Conservation (phyloP, 1,140 invertebrate genomes). For the Drosophila suzukii region DNA sequence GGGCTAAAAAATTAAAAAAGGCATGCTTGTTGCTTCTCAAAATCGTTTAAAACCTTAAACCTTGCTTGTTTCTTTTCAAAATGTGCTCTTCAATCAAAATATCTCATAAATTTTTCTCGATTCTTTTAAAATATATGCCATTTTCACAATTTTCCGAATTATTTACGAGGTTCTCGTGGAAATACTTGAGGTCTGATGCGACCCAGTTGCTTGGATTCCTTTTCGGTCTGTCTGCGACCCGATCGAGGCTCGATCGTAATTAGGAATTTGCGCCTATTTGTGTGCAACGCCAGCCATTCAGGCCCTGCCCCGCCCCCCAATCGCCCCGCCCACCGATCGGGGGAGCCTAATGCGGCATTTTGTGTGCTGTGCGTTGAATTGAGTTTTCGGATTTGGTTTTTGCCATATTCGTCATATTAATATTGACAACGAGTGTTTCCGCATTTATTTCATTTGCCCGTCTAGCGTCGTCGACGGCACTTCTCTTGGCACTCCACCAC, state of each 20-base stretch:
- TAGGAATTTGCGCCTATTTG: constrained; percentile 68
- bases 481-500: constrained; percentile 22
- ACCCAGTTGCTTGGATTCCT: constrained; percentile 42
- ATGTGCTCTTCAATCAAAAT: background rate
- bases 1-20: no score
- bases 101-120: background rate
- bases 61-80: background rate
- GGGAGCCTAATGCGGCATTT: constrained; percentile 73
- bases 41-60: no score
- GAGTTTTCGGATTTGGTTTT: constrained; percentile 80
- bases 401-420: constrained; percentile 82
- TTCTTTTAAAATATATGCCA: background rate
- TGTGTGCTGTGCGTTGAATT: constrained; percentile 79
- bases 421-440: constrained; percentile 81
- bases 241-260: constrained; percentile 38
- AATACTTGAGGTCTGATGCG: constrained; percentile 2
- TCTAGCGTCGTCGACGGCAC: constrained; percentile 41
- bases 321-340: background rate
- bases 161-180: constrained; percentile 8
- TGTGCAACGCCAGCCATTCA: constrained; percentile 36
- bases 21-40: no score
- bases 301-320: background rate
- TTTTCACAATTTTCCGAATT: background rate
- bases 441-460: constrained; percentile 77
- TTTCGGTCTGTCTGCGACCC: constrained; percentile 48